phyloP scores from a whole-genome alignment of 2,113 vertebrate genomes.

The Cyanistes caeruleus region DNA sequence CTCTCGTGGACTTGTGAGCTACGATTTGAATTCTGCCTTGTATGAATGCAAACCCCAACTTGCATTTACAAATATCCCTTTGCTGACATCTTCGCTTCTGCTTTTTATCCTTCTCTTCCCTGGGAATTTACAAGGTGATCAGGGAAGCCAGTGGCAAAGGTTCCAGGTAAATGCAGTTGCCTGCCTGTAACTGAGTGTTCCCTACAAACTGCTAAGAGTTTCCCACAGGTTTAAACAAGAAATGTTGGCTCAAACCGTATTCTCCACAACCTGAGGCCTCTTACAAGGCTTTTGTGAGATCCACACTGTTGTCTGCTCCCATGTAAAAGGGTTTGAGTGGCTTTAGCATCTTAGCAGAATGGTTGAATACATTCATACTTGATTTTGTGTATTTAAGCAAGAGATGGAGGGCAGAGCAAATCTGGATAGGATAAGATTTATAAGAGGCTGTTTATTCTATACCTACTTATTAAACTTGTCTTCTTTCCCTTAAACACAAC shows the following conservation, averaged over 20 bases:
- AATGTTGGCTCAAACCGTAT: neutral
- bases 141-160: neutral
- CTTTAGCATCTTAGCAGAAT: neutral
- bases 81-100: neutral
- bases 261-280: neutral
- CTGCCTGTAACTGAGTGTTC: neutral
- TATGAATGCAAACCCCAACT: neutral
- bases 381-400: neutral
- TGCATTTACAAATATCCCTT: neutral
- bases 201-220: neutral
- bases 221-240: neutral
- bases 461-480: neutral
- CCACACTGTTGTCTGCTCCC: neutral
- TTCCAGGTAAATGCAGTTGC: neutral
- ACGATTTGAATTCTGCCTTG: neutral
- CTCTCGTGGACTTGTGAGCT: neutral
- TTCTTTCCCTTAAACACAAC: neutral
- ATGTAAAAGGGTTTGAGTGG: neutral
- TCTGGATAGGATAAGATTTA: neutral
- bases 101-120: neutral
- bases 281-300: neutral
- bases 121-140: neutral
- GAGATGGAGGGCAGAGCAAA: neutral
- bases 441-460: neutral
- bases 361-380: neutral